Conservation (phyloP, 2,113 vertebrate genomes). For the Romanogobio albipinnatus region DNA sequence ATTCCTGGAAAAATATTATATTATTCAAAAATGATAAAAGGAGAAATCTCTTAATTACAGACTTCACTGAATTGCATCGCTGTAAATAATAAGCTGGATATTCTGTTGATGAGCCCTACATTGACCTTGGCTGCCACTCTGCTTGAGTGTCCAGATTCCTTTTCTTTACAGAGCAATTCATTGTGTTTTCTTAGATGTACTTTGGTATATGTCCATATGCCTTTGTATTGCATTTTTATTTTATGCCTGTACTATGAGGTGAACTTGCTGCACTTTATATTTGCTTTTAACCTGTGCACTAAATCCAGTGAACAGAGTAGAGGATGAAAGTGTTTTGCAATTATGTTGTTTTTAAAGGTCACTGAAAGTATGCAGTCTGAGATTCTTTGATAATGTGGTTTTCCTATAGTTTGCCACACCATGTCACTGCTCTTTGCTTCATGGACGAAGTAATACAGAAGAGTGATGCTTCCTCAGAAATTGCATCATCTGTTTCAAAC, state of each 20-base stretch:
- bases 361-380: conserved; percentile 57
- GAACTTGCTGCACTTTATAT: neutral
- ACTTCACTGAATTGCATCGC: conserved; percentile 8
- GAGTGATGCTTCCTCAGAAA: conserved; percentile 72
- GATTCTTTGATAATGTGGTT: conserved; percentile 79
- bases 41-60: conserved; percentile 41
- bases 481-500: conserved; percentile 49
- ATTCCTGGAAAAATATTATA: conserved; percentile 36
- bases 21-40: conserved; percentile 35
- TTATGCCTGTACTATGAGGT: neutral
- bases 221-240: neutral
- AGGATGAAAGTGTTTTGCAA: conserved; percentile 62
- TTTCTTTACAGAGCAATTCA: neutral
- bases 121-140: neutral
- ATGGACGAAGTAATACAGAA: conserved; percentile 71
- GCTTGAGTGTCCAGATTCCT: neutral
- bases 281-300: conserved; percentile 15
- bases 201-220: neutral
- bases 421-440: conserved; percentile 69
- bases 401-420: conserved; percentile 79
- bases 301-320: conserved; percentile 44
- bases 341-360: conserved; percentile 73
- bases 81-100: conserved; percentile 14
- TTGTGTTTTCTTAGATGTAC: neutral
- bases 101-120: neutral